phyloP scores from a whole-genome alignment of 2,113 vertebrate species.

The Syngnathus scovelli region DNA sequence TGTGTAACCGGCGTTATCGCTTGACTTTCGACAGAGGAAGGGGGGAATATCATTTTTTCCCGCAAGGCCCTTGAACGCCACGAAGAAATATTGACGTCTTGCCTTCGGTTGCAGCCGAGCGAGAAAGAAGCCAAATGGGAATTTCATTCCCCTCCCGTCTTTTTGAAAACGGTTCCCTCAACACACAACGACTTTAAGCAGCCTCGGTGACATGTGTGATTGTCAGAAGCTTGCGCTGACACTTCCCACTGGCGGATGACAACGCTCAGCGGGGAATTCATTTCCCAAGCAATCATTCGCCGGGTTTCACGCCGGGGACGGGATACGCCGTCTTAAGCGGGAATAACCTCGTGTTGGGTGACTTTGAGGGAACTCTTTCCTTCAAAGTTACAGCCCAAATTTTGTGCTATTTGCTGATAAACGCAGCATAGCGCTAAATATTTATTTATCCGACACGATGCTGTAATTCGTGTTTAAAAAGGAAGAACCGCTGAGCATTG shows the following conservation, averaged over 20 bases:
- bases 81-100: conserved; percentile 37
- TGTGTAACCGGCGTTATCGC: not conserved
- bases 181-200: conserved; percentile 10
- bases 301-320: conserved; percentile 33
- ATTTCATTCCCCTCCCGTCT: conserved; percentile 11
- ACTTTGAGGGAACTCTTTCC: conserved; percentile 33
- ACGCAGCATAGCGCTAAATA: not conserved
- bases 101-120: conserved; percentile 30
- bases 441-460: not conserved
- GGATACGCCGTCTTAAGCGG: conserved; percentile 16
- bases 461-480: not conserved
- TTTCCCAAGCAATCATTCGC: conserved; percentile 37
- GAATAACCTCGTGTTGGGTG: conserved; percentile 3
- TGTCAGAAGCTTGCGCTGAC: conserved; percentile 42
- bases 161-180: conserved; percentile 5
- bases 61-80: conserved; percentile 9
- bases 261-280: conserved; percentile 35
- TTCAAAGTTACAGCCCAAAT: not conserved
- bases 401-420: not conserved
- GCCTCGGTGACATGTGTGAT: conserved; percentile 22
- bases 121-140: conserved; percentile 20
- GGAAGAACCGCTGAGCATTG: conserved; percentile 4
- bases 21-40: conserved; percentile 3
- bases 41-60: conserved; percentile 8
- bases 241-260: conserved; percentile 34